Percentiles rank a stretch among this genome's conserved stretches.
Evolutionary conservation across 2,888 invertebrate species (phyloP).

Genomic region (Phymatocera aterrima): DNA sequence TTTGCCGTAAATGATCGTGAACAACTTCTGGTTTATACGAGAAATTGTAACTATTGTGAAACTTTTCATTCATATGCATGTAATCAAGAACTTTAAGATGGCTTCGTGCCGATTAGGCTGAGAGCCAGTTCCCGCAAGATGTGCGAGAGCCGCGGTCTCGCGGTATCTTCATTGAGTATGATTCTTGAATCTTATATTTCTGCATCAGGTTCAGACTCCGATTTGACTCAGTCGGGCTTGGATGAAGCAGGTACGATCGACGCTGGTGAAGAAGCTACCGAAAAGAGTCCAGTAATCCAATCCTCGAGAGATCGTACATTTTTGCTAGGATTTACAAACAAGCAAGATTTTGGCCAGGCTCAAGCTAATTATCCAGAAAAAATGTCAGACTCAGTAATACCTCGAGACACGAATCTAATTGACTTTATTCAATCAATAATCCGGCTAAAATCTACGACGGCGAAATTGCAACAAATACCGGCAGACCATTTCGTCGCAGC

Average conservation of each 20-base stretch:
- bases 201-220: conserved; percentile 14
- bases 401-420: conserved; percentile 51
- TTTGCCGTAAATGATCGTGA: no score
- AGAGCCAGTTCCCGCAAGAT: neutral
- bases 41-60: no score
- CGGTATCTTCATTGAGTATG: neutral
- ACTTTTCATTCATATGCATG: no score
- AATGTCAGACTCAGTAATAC: neutral
- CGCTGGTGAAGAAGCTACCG: neutral
- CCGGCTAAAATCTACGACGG: conserved; percentile 51
- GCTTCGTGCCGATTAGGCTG: no score
- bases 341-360: no score
- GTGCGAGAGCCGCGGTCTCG: neutral
- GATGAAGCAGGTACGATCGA: conserved; percentile 17
- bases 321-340: neutral
- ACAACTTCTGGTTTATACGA: no score
- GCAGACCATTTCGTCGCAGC: neutral
- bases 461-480: conserved; percentile 25
- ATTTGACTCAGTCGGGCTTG: conserved; percentile 20
- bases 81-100: no score
- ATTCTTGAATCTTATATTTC: neutral
- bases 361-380: neutral
- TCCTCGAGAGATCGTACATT: neutral
- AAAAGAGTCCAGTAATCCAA: neutral
- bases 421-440: conserved; percentile 56